Evolutionary conservation across 2,888 invertebrate species (phyloP).

Genomic region (Synergus laeviventris): DNA sequence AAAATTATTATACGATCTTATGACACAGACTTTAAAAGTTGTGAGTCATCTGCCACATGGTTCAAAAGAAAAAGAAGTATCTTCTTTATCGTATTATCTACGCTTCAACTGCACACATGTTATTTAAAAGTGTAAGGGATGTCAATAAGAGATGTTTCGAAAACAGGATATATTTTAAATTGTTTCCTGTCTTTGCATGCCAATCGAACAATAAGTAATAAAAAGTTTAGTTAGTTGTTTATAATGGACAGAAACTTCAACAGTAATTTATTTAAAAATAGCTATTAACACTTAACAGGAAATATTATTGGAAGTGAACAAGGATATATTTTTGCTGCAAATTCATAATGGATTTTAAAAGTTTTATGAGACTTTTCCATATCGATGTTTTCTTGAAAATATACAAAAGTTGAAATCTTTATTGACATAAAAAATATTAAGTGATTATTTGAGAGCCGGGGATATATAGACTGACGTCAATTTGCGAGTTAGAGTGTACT

Average conservation of each 20-base stretch:
- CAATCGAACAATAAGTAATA: not conserved
- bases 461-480: not conserved
- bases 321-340: too few relatives aligned
- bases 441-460: not conserved
- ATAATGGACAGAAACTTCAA: not conserved
- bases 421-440: slow-evolving; percentile 18
- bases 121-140: not conserved
- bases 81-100: slow-evolving; percentile 10
- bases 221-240: not conserved
- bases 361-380: too few relatives aligned
- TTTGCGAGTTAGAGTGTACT: not conserved
- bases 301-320: too few relatives aligned
- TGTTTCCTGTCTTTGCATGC: not conserved
- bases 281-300: too few relatives aligned
- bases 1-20: slow-evolving; percentile 21
- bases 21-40: slow-evolving; percentile 10
- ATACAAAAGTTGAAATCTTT: not conserved
- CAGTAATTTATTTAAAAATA: not conserved
- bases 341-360: too few relatives aligned
- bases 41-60: slow-evolving; percentile 20
- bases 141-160: slow-evolving; percentile 3
- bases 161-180: not conserved
- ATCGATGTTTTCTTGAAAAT: not conserved
- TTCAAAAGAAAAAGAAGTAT: slow-evolving; percentile 8
- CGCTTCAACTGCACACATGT: not conserved